phyloP scores from a whole-genome alignment of 53 echinoderm and acorn worm species.

The Mesocentrotus franciscanus region DNA sequence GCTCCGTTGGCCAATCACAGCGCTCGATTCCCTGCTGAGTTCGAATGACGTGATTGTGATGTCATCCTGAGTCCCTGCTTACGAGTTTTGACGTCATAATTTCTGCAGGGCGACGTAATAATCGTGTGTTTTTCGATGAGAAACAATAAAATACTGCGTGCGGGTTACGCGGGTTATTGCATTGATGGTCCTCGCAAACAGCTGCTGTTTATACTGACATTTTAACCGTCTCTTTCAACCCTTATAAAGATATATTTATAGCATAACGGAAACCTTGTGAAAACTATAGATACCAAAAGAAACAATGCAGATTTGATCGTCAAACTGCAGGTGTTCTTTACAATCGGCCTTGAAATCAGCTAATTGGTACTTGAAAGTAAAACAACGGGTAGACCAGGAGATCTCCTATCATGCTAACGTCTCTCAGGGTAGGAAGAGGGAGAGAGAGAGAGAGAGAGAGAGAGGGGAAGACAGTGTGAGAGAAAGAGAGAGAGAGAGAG shows the following conservation, averaged over 20 bases:
- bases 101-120: constrained; percentile 39
- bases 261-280: neutral
- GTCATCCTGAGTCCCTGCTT: constrained; percentile 26
- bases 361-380: neutral
- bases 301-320: neutral
- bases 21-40: neutral
- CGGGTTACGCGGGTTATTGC: neutral
- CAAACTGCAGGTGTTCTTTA: neutral
- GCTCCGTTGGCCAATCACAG: neutral
- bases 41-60: constrained; percentile 36
- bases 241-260: neutral
- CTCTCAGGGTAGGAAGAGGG: neutral
- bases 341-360: neutral
- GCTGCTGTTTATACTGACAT: neutral
- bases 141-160: neutral
- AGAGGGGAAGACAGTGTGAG: neutral
- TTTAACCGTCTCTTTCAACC: neutral
- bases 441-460: neutral
- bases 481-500: neutral
- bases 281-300: neutral
- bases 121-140: neutral
- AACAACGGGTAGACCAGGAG: too few relatives aligned
- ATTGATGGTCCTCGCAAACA: neutral
- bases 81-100: constrained; percentile 38
- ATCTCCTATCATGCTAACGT: too few relatives aligned